phyloP scores from a whole-genome alignment of 2,113 vertebrate species.

The Tor tambroides region DNA sequence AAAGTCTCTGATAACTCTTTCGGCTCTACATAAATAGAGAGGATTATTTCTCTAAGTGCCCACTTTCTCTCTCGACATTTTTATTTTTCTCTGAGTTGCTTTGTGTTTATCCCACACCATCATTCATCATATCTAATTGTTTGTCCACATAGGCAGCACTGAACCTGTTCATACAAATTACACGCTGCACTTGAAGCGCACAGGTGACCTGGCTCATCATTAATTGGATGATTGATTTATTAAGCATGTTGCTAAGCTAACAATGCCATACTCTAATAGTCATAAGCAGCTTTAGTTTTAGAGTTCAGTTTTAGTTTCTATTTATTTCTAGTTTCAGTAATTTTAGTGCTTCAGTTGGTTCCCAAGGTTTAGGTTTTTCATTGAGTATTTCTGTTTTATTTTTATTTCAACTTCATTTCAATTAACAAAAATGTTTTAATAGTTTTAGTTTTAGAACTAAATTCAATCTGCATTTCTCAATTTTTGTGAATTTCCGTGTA shows the following conservation, averaged over 20 bases:
- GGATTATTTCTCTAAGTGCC: constrained; percentile 12
- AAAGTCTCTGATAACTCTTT: constrained; percentile 59
- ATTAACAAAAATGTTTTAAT: neutral
- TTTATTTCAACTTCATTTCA: neutral
- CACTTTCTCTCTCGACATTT: constrained; percentile 5
- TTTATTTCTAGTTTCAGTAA: neutral
- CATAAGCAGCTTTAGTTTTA: neutral
- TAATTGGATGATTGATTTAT: too few species aligned
- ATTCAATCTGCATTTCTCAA: neutral
- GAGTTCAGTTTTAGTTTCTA: neutral
- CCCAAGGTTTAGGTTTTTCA: too few species aligned
- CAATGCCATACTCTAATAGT: too few species aligned
- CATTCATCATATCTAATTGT: constrained; percentile 58
- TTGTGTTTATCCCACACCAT: constrained; percentile 31
- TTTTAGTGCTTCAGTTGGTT: neutral
- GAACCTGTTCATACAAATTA: too few species aligned
- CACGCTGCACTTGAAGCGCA: too few species aligned
- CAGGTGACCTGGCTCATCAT: too few species aligned
- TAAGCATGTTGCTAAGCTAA: too few species aligned
- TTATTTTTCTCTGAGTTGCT: neutral
- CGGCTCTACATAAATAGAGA: constrained; percentile 56
- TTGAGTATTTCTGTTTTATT: neutral
- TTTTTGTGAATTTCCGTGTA: neutral
- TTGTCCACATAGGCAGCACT: too few species aligned
- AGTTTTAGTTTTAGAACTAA: neutral